Evolutionary conservation across 2,888 invertebrate genomes (phyloP), one percentile per base, ranked within the genome.

Genomic region (Athalia rosae): DNA sequence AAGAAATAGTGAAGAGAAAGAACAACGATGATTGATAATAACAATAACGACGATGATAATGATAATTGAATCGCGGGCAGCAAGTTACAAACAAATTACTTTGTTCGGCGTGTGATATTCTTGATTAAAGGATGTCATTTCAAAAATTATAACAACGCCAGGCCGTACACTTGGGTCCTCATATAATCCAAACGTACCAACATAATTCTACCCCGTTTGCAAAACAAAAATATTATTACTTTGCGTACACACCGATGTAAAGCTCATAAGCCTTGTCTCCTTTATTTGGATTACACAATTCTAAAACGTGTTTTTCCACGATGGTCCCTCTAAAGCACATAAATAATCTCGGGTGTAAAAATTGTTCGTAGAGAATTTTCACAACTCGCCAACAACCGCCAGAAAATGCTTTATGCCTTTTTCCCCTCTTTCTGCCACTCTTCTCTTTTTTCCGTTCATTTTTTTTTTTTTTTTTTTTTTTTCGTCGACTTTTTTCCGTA

Each of bases 241-340:
- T 43, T 45, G 56, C 58, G 15, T 71, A 71, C 41, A 41, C 6
- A 56, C 43, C 71, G 15, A 71, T 58, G 58, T 58, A 71, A 56
- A 56, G 71, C 71, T 71, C 71, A 45, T 58, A 71, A 71, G 71
- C 71, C 71, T 71, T 71, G 71, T 71, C 71, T 56, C 71, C 71
- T 71, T 71, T 71, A 71, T 71, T 71, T 71, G 71, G 71, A 71
- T 71, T 71, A 71, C 71, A 58, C 71, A 56, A 45, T 71, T 71
- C 71, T 71, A 58, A 58, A 71, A 71, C 56, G 71, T 71, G 71
- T 71, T 71, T 56, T 71, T 56, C 58, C 71, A 71, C 58, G 71
- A 71, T 58, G 58, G 71, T 71, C 71, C 58, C 71, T 71, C 45
- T 71, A 58, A 58, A 71, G 58, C 71, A 58, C 71, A 71, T 71